phyloP scores from a whole-genome alignment of 2,113 vertebrate species.

The Misgurnus mizolepis region DNA sequence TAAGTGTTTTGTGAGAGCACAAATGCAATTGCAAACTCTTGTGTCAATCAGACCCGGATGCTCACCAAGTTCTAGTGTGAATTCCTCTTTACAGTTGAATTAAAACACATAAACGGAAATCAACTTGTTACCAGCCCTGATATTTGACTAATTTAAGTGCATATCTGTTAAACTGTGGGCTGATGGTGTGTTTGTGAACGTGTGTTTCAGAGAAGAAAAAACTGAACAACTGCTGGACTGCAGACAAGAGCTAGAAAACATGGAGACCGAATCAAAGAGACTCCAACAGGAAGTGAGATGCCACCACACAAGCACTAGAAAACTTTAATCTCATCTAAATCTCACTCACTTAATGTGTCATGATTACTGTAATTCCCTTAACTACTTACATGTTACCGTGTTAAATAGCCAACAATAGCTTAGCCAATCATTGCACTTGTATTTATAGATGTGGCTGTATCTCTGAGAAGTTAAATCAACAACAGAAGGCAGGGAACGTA shows the following conservation, averaged over 20 bases:
- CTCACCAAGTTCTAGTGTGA: too few relatives aligned
- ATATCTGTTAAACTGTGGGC: neutral
- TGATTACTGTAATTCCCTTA: conserved; percentile 47
- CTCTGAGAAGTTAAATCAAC: neutral
- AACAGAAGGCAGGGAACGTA: neutral
- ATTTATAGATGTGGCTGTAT: conserved; percentile 6
- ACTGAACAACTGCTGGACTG: conserved; percentile 95
- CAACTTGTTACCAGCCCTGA: too few relatives aligned
- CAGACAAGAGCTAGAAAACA: conserved; percentile 92
- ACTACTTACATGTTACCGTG: conserved; percentile 65
- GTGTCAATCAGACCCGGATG: too few relatives aligned
- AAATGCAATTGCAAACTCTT: too few relatives aligned
- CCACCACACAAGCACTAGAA: too few relatives aligned
- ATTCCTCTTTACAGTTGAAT: too few relatives aligned
- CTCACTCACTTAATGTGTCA: neutral
- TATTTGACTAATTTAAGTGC: too few relatives aligned
- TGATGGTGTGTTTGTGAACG: conserved; percentile 2
- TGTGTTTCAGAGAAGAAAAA: conserved; percentile 88
- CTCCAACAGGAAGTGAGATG: conserved; percentile 92
- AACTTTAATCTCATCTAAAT: conserved; percentile 7
- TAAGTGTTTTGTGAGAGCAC: too few relatives aligned
- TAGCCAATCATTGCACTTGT: neutral
- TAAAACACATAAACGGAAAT: too few relatives aligned
- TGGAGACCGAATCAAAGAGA: conserved; percentile 88
- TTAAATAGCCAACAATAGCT: conserved; percentile 59